Conservation (phyloP, 2,797 vertebrate species). For the Epinephelus malabaricus region DNA sequence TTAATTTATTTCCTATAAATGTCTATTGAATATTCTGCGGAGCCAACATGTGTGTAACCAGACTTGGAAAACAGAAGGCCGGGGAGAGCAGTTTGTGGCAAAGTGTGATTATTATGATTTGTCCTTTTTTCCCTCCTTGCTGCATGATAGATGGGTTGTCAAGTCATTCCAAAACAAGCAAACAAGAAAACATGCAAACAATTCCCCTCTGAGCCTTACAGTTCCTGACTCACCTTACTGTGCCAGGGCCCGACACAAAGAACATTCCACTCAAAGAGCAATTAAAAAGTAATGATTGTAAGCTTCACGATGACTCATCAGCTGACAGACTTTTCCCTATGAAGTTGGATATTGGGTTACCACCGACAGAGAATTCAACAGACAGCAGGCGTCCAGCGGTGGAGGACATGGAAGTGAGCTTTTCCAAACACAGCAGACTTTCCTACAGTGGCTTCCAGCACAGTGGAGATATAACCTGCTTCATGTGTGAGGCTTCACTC, state of each 20-base stretch:
- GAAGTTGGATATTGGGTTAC: slow-evolving; percentile 78
- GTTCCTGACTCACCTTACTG: slow-evolving; percentile 31
- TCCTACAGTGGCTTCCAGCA: slow-evolving; percentile 68
- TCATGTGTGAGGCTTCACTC: slow-evolving; percentile 42
- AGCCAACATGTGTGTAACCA: slow-evolving; percentile 95
- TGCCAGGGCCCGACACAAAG: slow-evolving; percentile 45
- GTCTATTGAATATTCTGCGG: slow-evolving; percentile 95
- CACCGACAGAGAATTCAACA: slow-evolving; percentile 66
- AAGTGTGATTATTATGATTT: slow-evolving; percentile 93
- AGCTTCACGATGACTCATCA: slow-evolving; percentile 76
- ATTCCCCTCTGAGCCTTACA: slow-evolving; percentile 16
- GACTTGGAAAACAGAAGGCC: slow-evolving; percentile 91
- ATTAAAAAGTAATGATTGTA: slow-evolving; percentile 77
- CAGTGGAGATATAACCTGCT: slow-evolving; percentile 60
- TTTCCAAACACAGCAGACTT: slow-evolving; percentile 78
- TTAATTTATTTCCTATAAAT: slow-evolving; percentile 99
- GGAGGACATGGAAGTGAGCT: slow-evolving; percentile 73
- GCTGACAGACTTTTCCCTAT: slow-evolving; percentile 68
- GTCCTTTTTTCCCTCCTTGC: slow-evolving; percentile 62
- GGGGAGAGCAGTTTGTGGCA: slow-evolving; percentile 91
- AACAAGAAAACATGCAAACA: slow-evolving; percentile 81
- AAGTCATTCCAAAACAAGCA: slow-evolving; percentile 74
- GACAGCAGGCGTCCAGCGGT: slow-evolving; percentile 70
- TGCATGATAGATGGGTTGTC: slow-evolving; percentile 60
- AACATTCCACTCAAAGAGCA: slow-evolving; percentile 61